Percentiles rank a stretch among this genome's conserved stretches.
These are phyloP conservation scores for Macroramphosus scolopax DNA, from an alignment of 2,797 vertebrate genomes.

Conservation along the genomic window DNA sequence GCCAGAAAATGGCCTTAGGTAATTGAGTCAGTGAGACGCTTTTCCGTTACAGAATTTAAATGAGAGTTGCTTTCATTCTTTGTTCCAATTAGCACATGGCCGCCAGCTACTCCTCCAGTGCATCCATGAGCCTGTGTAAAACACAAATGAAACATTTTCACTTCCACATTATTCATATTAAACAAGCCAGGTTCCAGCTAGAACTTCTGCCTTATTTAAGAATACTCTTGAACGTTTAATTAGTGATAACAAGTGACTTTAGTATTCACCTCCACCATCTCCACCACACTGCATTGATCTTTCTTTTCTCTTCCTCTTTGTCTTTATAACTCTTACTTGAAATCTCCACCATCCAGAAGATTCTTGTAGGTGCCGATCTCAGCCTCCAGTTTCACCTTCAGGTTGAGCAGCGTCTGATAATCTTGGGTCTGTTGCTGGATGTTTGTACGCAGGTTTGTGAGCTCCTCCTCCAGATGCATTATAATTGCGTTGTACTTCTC, in stretches of 20 bases:
- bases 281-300: constrained; percentile 20
- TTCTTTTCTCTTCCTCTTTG: constrained; percentile 12
- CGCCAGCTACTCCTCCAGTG: constrained; percentile 69
- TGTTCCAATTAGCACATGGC: constrained; percentile 37
- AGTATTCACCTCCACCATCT: no score
- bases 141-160: constrained; percentile 30
- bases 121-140: constrained; percentile 76
- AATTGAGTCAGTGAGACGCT: constrained; percentile 1
- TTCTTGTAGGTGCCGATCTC: constrained; percentile 89
- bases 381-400: constrained; percentile 89
- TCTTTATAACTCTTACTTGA: constrained; percentile 76
- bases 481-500: constrained; percentile 79
- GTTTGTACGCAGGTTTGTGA: constrained; percentile 79
- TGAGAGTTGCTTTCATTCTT: constrained; percentile 19
- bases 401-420: constrained; percentile 84
- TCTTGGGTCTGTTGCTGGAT: constrained; percentile 86
- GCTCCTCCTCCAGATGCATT: constrained; percentile 79
- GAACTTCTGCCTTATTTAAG: background rate
- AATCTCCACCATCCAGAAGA: constrained; percentile 87
- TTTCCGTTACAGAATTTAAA: background rate
- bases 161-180: background rate
- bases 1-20: constrained; percentile 8
- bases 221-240: no score
- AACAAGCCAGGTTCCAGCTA: background rate
- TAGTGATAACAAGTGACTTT: no score